A percentile compares a stretch with the other conserved stretches of the same genome.
Evolutionary conservation across 2,113 vertebrate genomes (phyloP).

Genomic region (Salvelinus fontinalis): DNA sequence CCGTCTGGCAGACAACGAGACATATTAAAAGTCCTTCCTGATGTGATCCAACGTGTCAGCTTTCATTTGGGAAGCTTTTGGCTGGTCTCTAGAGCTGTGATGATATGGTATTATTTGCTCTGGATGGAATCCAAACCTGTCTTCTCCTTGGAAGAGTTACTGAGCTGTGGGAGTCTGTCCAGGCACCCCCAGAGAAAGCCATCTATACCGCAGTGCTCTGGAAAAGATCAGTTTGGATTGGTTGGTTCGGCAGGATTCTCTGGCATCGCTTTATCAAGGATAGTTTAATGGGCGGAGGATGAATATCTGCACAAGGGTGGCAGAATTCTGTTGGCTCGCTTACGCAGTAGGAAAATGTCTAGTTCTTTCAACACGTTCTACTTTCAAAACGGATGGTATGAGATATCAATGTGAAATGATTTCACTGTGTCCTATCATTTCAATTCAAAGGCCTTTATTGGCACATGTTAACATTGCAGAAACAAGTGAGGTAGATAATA

Average conservation of each 20-base stretch:
- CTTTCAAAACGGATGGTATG: too few relatives aligned
- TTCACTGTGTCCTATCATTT: too few relatives aligned
- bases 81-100: constrained; percentile 54
- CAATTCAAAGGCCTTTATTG: too few relatives aligned
- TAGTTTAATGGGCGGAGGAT: constrained; percentile 31
- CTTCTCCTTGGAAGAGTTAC: constrained; percentile 64
- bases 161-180: constrained; percentile 63
- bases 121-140: constrained; percentile 68
- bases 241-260: constrained; percentile 21
- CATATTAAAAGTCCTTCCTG: constrained; percentile 4
- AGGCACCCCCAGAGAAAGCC: constrained; percentile 62
- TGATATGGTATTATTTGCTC: constrained; percentile 55
- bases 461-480: too few relatives aligned
- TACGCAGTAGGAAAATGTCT: neutral
- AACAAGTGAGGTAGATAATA: too few relatives aligned
- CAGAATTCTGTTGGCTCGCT: neutral
- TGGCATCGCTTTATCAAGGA: neutral
- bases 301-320: constrained; percentile 28
- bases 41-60: constrained; percentile 64
- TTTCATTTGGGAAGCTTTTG: constrained; percentile 58
- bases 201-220: constrained; percentile 51
- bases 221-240: constrained; percentile 31
- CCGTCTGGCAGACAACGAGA: constrained; percentile 25
- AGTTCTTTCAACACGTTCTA: too few relatives aligned
- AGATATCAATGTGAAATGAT: too few relatives aligned